Evolutionary conservation across 2,888 invertebrate species (phyloP).

Genomic region (Synanthedon formicaeformis): DNA sequence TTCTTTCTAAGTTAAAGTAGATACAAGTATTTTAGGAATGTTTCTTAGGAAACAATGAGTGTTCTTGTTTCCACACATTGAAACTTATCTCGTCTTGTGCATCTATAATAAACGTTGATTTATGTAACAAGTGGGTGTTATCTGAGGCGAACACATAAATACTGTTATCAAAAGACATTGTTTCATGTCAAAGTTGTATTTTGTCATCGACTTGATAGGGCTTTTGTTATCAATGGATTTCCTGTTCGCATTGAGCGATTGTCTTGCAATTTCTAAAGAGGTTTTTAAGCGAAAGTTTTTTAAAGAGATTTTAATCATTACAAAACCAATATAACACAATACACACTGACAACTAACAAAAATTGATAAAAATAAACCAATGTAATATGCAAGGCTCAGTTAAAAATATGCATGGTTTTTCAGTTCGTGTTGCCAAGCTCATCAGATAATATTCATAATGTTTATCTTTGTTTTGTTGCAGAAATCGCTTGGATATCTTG

Average conservation of each 20-base stretch:
- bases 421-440: constrained; percentile 1
- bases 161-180: constrained; percentile 20
- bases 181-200: constrained; percentile 8
- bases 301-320: too few relatives aligned
- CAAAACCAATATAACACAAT: too few relatives aligned
- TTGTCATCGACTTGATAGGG: constrained; percentile 15
- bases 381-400: neutral
- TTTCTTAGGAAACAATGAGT: too few relatives aligned
- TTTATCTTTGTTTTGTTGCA: constrained; percentile 52
- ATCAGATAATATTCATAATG: constrained; percentile 25
- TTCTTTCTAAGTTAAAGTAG: too few relatives aligned
- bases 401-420: neutral
- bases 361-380: neutral
- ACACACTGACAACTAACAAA: too few relatives aligned
- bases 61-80: too few relatives aligned
- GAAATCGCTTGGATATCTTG: constrained; percentile 62
- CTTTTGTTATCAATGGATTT: constrained; percentile 30
- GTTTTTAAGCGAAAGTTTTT: too few relatives aligned
- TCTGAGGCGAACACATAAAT: constrained; percentile 27
- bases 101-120: neutral
- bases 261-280: too few relatives aligned
- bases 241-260: constrained; percentile 16
- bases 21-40: too few relatives aligned
- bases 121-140: constrained; percentile 13
- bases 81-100: neutral